Percentiles rank a stretch among this genome's conserved stretches.
These are phyloP conservation scores for Tenthredo notha DNA, from an alignment of 2,888 invertebrate species.

Conservation along the genomic window DNA sequence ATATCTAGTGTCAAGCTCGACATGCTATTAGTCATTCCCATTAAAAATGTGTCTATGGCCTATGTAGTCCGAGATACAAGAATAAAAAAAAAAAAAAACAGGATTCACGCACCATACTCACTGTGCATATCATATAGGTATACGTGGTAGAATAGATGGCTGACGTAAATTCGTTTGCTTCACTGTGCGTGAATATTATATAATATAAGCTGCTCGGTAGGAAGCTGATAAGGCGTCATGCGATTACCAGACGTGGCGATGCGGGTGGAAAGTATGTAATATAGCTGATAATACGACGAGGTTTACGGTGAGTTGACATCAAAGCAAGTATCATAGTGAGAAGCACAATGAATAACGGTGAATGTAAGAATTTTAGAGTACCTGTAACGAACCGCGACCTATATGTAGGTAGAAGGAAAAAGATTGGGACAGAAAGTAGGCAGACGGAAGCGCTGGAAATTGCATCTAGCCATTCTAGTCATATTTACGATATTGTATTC, in stretches of 20 bases:
- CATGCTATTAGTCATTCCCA: slow-evolving; percentile 2
- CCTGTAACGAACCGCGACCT: background rate
- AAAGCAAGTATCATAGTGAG: slow-evolving; percentile 12
- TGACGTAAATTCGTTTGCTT: slow-evolving; percentile 15
- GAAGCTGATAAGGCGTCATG: slow-evolving; percentile 41
- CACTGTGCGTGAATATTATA: slow-evolving; percentile 42
- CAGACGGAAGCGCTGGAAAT: slow-evolving; percentile 20
- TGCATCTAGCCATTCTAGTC: slow-evolving; percentile 44
- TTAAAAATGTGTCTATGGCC: background rate
- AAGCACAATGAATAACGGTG: slow-evolving; percentile 25
- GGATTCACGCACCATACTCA: background rate
- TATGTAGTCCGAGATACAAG: background rate
- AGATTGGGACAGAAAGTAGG: background rate
- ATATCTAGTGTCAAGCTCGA: slow-evolving; percentile 3
- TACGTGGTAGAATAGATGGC: background rate
- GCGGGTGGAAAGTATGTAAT: slow-evolving; percentile 21
- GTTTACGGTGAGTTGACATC: slow-evolving; percentile 15
- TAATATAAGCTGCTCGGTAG: slow-evolving; percentile 1
- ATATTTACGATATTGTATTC: slow-evolving; percentile 55
- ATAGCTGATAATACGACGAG: background rate
- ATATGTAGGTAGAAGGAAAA: background rate
- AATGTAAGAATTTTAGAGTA: background rate
- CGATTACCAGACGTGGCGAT: background rate
- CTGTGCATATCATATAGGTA: background rate
- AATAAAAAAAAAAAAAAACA: background rate